Conservation (phyloP, 2,888 invertebrate genomes). For the Phaedon cochleariae region DNA sequence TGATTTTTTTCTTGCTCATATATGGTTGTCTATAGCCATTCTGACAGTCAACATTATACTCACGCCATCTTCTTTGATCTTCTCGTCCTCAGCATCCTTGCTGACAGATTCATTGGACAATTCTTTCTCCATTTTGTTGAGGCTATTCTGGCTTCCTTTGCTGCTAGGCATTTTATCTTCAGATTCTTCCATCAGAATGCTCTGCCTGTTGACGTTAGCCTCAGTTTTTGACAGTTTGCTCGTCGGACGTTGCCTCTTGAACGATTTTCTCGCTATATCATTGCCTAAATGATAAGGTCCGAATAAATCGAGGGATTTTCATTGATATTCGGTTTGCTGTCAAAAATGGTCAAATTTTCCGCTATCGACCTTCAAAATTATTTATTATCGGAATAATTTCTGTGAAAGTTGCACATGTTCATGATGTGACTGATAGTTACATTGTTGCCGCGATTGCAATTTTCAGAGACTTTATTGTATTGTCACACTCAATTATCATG, state of each 20-base stretch:
- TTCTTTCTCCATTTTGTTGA: conserved; percentile 59
- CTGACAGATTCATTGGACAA: conserved; percentile 53
- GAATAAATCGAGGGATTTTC: background rate
- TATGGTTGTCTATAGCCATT: too few species aligned
- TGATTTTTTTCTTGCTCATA: too few species aligned
- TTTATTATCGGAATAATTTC: too few species aligned
- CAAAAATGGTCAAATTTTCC: too few species aligned
- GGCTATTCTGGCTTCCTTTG: conserved; percentile 48
- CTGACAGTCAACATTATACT: conserved; percentile 29
- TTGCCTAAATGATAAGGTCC: conserved; percentile 58
- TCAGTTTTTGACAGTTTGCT: conserved; percentile 61
- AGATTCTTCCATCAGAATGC: conserved; percentile 57
- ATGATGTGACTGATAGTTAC: too few species aligned
- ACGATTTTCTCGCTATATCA: conserved; percentile 82
- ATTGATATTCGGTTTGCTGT: background rate
- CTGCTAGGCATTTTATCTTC: conserved; percentile 48
- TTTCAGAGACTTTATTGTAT: too few species aligned
- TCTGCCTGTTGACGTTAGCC: conserved; percentile 57
- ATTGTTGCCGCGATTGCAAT: too few species aligned
- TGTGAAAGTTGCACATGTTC: too few species aligned
- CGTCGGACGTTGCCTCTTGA: conserved; percentile 64
- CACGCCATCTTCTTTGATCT: conserved; percentile 44
- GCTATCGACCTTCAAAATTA: too few species aligned
- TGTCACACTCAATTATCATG: too few species aligned
- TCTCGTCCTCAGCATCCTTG: conserved; percentile 32